phyloP scores from a whole-genome alignment of 2,113 vertebrate genomes.

The Trematocara zebra region DNA sequence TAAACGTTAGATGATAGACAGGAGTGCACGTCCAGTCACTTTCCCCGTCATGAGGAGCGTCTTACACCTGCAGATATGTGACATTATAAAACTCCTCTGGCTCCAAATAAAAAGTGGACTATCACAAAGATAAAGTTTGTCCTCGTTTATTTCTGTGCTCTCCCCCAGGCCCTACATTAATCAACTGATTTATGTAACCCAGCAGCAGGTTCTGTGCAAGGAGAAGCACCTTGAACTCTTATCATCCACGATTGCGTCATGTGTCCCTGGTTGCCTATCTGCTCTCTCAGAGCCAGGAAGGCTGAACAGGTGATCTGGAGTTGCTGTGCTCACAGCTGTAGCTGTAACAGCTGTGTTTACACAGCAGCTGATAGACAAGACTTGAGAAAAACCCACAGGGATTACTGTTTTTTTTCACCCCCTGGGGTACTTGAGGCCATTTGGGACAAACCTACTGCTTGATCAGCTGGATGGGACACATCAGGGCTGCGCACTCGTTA shows the following conservation, averaged over 20 bases:
- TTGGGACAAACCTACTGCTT: neutral
- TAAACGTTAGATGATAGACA: neutral
- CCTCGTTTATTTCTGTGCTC: neutral
- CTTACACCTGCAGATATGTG: neutral
- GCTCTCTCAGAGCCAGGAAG: neutral
- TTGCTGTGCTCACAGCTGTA: constrained; percentile 8
- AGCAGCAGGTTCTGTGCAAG: constrained; percentile 32
- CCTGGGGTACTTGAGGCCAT: neutral
- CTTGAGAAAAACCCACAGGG: constrained; percentile 1
- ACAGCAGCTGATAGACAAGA: constrained; percentile 21
- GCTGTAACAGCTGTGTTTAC: constrained; percentile 60
- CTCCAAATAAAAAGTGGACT: neutral
- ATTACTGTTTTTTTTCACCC: neutral
- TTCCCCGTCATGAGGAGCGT: neutral
- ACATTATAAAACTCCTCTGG: neutral
- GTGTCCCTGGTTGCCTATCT: constrained; percentile 15
- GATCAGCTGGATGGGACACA: neutral
- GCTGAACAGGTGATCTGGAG: constrained; percentile 47
- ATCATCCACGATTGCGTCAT: constrained; percentile 53
- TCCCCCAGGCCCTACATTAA: neutral
- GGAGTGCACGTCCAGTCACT: neutral
- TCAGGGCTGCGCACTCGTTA: neutral
- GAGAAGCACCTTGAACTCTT: constrained; percentile 64
- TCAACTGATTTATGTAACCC: constrained; percentile 54
- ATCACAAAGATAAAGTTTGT: neutral